These are phyloP conservation scores for Coregonus ussuriensis DNA, from an alignment of 2,797 vertebrate species.

Conservation along the genomic window DNA sequence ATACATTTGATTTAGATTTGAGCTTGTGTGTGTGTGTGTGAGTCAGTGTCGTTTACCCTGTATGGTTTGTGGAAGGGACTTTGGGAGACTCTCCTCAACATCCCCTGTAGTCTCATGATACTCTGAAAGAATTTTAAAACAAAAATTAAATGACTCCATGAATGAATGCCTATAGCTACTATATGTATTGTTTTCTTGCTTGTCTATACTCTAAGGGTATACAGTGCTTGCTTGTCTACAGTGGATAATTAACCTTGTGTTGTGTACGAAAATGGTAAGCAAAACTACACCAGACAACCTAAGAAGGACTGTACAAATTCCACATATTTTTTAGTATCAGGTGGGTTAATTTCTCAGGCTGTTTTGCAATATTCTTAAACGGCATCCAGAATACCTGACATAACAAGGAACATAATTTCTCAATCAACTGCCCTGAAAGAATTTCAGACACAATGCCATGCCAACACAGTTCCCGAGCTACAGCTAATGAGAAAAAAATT, in stretches of 20 bases:
- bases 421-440: neutral
- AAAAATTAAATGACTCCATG: slow-evolving; percentile 51
- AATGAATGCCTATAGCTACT: neutral
- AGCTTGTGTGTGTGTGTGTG: slow-evolving; percentile 9
- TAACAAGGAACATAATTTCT: neutral
- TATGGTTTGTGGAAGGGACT: slow-evolving; percentile 30
- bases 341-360: neutral
- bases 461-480: neutral
- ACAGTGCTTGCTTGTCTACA: neutral
- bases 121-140: slow-evolving; percentile 57
- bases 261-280: neutral
- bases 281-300: neutral
- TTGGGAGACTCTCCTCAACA: slow-evolving; percentile 55
- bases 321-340: neutral
- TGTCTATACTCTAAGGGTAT: neutral
- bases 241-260: neutral
- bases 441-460: neutral
- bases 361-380: neutral
- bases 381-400: neutral
- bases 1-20: neutral
- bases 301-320: neutral
- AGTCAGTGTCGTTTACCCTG: slow-evolving; percentile 35
- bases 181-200: neutral
- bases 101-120: slow-evolving; percentile 38
- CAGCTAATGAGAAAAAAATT: neutral